Evolutionary conservation across 2,888 invertebrate species (phyloP), one percentile per base, ranked within the genome.

Genomic region (Apamea crenata): DNA sequence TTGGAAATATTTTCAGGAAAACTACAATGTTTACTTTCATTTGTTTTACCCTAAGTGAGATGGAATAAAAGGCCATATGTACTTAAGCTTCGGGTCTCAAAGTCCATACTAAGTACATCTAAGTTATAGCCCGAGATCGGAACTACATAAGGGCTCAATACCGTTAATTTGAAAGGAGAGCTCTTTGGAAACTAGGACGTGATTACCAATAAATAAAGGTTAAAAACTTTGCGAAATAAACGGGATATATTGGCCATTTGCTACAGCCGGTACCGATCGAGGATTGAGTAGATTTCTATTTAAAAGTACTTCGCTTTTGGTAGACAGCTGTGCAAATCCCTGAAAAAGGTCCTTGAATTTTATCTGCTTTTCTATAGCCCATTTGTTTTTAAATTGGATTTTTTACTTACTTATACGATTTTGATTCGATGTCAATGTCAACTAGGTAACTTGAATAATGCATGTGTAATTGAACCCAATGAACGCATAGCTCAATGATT

Each of bases 141-240:
- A 59, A 50, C 29, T 74, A 44, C 68, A 2, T 18, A 61, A 70
- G 77, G 50, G 16, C 16, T 21, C 29, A 81, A 59, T 44, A 74
- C 63, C 7, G 29, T 71, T 74, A 77, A 77, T 76, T 77, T 81
- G 32, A 66, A 85, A 29, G 32, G 40, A 74, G 56, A 72, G 66
- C 81, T 74, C 81, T 77, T 83, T 67, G 36, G 36, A 74, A 85
- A 79, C 75, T 78, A 63, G 40, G 1, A 40, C 66, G 67, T 73
- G 77, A 71, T 67, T 71, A 65, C 70, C 21, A 74, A 81, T 81
- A 83, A 66, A 74, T 81, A 81, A 81, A 77, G 68, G 74, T 80
- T 84, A 53, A 80, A 80, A 83, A 80, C n/a, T 83, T 83, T 78
- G 14, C 59, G 74, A 77, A 82, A 72, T 78, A 78, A 67, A 86